Conservation (phyloP, 2,113 vertebrate genomes). For the Eonycteris spelaea region DNA sequence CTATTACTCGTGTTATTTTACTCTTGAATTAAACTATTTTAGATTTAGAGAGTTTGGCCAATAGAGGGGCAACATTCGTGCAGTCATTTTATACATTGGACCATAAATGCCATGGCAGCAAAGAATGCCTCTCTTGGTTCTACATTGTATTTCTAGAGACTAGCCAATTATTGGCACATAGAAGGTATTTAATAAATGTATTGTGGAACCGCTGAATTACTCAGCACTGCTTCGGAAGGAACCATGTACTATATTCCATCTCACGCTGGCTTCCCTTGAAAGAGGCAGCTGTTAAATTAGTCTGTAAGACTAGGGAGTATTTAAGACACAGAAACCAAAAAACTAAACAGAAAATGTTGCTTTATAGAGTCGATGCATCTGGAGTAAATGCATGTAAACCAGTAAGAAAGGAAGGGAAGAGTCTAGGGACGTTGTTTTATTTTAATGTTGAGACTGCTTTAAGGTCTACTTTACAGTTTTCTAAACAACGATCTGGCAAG, state of each 20-base stretch:
- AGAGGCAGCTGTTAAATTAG: neutral
- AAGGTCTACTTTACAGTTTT: neutral
- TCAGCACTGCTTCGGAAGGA: neutral
- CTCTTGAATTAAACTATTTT: neutral
- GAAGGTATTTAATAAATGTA: neutral
- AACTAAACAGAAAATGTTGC: neutral
- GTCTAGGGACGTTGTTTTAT: neutral
- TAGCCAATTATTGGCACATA: neutral
- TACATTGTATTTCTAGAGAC: neutral
- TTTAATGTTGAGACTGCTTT: neutral
- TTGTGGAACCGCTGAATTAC: neutral
- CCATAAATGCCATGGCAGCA: neutral
- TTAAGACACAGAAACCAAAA: neutral
- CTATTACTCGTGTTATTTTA: neutral
- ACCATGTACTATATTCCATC: neutral
- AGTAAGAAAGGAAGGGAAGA: neutral
- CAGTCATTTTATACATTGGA: neutral
- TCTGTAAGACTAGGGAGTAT: neutral
- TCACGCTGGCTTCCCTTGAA: neutral
- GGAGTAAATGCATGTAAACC: neutral
- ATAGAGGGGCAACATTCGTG: neutral
- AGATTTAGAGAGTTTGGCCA: neutral
- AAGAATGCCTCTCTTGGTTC: neutral
- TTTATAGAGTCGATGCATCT: neutral
- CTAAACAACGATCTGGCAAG: conserved; percentile 51